These are phyloP conservation scores for Dendrocincla fuliginosa DNA, from an alignment of 2,797 vertebrate species.

Conservation along the genomic window DNA sequence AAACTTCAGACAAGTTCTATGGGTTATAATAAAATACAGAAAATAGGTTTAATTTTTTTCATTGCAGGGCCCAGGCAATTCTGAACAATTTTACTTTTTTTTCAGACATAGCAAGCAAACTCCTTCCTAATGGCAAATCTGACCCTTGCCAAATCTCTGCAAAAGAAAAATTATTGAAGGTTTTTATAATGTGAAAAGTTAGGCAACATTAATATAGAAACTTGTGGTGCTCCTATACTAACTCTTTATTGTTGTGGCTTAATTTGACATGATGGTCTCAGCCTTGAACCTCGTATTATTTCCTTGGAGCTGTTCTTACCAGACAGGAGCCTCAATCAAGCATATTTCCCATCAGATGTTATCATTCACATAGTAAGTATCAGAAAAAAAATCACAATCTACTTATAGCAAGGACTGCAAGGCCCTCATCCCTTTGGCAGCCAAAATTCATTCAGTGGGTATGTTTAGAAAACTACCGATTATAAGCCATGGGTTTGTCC, in stretches of 20 bases:
- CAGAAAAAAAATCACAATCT: background rate
- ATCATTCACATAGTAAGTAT: background rate
- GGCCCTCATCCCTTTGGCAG: background rate
- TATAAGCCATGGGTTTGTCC: background rate
- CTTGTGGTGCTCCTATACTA: background rate
- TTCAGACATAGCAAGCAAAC: background rate
- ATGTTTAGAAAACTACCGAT: background rate
- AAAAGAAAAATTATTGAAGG: background rate
- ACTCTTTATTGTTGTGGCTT: background rate
- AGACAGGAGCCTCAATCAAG: background rate
- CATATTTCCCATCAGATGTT: background rate
- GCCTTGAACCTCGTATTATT: background rate
- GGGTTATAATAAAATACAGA: background rate
- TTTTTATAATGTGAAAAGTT: background rate
- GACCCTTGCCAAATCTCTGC: background rate
- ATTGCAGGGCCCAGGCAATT: background rate
- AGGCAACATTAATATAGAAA: background rate
- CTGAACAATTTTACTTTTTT: background rate
- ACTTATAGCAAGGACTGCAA: background rate
- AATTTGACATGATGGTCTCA: background rate
- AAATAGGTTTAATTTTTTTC: background rate
- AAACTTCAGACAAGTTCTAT: background rate
- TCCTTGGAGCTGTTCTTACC: background rate
- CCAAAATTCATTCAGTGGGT: background rate
- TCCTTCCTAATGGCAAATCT: background rate